Conservation (phyloP, 1,140 invertebrate genomes). For the Bombus superbus region DNA sequence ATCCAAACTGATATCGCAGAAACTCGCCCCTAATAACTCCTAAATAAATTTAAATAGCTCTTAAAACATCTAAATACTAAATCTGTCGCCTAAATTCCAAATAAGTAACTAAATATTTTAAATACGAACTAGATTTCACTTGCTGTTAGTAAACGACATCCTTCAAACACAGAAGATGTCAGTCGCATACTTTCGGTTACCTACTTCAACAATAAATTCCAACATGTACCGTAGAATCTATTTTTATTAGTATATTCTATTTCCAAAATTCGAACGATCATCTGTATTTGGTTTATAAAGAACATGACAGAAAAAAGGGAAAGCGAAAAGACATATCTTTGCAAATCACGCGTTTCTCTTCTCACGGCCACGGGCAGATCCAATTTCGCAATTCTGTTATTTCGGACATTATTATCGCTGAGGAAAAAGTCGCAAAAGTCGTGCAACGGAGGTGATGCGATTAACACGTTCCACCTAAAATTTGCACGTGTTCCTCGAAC, state of each 20-base stretch:
- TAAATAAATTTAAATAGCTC: too few species aligned
- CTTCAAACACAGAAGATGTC: too few species aligned
- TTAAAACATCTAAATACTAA: too few species aligned
- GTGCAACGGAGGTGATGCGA: not conserved
- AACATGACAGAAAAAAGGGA: not conserved
- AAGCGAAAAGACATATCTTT: too few species aligned
- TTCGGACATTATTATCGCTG: not conserved
- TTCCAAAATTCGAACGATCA: not conserved
- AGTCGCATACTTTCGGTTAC: too few species aligned
- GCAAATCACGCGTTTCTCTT: not conserved
- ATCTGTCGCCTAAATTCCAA: too few species aligned
- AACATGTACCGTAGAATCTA: not conserved
- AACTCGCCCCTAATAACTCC: too few species aligned
- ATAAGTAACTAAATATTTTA: too few species aligned
- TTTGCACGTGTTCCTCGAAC: slow-evolving; percentile 24
- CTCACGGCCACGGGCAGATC: not conserved
- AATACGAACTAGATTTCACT: too few species aligned
- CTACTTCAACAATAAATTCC: too few species aligned
- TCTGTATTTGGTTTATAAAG: not conserved
- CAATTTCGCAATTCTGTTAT: not conserved
- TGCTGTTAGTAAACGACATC: too few species aligned
- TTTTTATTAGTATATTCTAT: not conserved
- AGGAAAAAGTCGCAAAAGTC: not conserved
- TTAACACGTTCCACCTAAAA: slow-evolving; percentile 27
- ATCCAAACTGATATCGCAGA: too few species aligned